Evolutionary conservation across 1,140 invertebrate species (phyloP), one percentile per base, ranked within the genome.

Genomic region (Aethina tumida): DNA sequence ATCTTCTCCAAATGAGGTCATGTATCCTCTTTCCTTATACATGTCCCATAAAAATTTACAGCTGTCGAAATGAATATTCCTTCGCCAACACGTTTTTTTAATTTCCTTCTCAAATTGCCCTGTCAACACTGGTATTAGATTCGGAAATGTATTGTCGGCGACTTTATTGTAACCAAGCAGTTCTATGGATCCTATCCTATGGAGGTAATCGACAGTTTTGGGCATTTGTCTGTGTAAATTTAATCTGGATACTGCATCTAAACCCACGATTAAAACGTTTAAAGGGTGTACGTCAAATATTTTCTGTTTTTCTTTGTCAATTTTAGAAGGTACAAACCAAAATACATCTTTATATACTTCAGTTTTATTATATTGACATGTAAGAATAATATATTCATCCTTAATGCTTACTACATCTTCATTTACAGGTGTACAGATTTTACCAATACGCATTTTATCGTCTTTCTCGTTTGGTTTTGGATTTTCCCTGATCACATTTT

Each of bases 201-300:
- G n/a, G 45, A 89, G 47, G 47, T 71, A 75, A 1, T 63, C 47
- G 0, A 73, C 59, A 0, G 84, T 86, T 49, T 71, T 70, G 0
- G 79, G 80, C 79, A 92, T 83, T 39, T 84, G 80, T 13, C 88
- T 71, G 27, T 82, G 72, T 39, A 90, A 81, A 63, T 93, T 91
- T 29, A 91, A 65, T 28, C 86, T 70, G 0, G 89, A 94, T 2
- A 92, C 73, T 1, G 84, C 80, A 56, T 93, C 89, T 9, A 94
- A 69, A 0, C 90, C 90, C n/a, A 93, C 57, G 7, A 94, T 66
- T 15, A 93, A 65, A 0, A 95, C 69, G 45, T 75, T 82, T 6
- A 71, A 5, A 15, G 27, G 35, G 6, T 29, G 10, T 9, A 9
- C 1, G 3, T 35, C 30, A 50, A 48, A 21, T 56, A 42, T 32